Evolutionary conservation across 2,797 vertebrate species (phyloP).

Genomic region (Aplochiton taeniatus): DNA sequence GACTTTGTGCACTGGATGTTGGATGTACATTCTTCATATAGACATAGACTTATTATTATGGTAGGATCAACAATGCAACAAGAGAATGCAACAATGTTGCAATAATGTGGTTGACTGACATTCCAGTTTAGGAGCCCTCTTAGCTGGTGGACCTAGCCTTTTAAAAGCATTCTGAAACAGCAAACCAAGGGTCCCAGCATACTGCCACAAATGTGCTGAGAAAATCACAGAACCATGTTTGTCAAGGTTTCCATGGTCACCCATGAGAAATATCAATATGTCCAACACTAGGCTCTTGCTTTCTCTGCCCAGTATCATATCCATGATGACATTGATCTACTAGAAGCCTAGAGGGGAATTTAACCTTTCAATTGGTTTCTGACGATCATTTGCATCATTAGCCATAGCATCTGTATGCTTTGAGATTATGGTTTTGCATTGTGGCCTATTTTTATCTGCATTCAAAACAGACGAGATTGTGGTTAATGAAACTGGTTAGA

Average conservation of each 20-base stretch:
- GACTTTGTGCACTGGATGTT: background rate
- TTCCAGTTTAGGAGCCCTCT: background rate
- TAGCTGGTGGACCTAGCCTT: conserved; percentile 12
- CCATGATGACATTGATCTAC: background rate
- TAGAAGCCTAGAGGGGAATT: background rate
- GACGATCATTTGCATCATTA: background rate
- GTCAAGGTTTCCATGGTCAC: conserved; percentile 63
- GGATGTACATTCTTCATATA: background rate
- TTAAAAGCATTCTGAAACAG: conserved; percentile 36
- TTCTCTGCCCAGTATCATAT: conserved; percentile 13
- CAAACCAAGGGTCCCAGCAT: conserved; percentile 30
- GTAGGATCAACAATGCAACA: too few species aligned
- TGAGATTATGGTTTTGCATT: too few species aligned
- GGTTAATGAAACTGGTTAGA: too few species aligned
- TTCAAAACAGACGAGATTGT: too few species aligned
- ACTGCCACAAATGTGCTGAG: conserved; percentile 31
- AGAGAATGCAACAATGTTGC: background rate
- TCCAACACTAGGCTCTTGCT: conserved; percentile 12
- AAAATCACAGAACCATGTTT: conserved; percentile 33
- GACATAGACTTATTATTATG: background rate
- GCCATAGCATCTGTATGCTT: too few species aligned
- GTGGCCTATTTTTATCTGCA: too few species aligned
- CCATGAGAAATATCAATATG: conserved; percentile 32
- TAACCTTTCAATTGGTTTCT: background rate
- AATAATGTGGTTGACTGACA: conserved; percentile 7